Conservation (phyloP, 2,113 vertebrate species). For the Ranitomeya imitator region DNA sequence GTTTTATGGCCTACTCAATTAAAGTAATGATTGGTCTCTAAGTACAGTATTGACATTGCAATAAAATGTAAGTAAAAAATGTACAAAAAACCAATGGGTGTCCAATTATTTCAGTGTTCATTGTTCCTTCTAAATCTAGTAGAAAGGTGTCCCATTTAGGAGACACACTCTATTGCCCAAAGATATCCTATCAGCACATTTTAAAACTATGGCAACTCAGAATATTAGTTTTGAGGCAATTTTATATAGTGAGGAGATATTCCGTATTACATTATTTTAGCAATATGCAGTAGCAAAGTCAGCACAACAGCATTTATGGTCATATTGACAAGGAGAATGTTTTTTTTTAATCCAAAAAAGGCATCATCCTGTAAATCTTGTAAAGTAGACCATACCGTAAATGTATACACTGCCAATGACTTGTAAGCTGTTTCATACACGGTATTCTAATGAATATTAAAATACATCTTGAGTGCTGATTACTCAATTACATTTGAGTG, state of each 20-base stretch:
- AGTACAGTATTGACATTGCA: no score
- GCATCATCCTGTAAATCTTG: background rate
- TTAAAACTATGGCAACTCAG: background rate
- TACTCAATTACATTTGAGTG: conserved; percentile 36
- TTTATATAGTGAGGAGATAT: background rate
- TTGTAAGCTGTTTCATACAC: background rate
- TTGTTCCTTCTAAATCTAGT: no score
- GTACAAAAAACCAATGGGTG: no score
- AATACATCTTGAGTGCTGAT: conserved; percentile 24
- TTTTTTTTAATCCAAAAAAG: background rate
- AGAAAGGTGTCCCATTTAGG: no score
- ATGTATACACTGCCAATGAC: background rate
- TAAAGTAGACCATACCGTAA: conserved; percentile 15
- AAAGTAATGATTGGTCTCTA: no score
- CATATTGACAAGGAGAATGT: background rate
- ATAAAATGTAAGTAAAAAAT: no score
- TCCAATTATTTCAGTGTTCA: no score
- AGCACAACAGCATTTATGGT: background rate
- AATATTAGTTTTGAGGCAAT: background rate
- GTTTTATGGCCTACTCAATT: no score
- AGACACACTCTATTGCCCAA: no score
- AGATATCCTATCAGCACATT: no score
- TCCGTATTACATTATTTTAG: background rate
- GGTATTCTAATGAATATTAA: conserved; percentile 42
- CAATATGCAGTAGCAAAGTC: background rate